These are phyloP conservation scores for Carpatolechia fugitivella DNA, from an alignment of 2,888 invertebrate genomes.

Conservation along the genomic window DNA sequence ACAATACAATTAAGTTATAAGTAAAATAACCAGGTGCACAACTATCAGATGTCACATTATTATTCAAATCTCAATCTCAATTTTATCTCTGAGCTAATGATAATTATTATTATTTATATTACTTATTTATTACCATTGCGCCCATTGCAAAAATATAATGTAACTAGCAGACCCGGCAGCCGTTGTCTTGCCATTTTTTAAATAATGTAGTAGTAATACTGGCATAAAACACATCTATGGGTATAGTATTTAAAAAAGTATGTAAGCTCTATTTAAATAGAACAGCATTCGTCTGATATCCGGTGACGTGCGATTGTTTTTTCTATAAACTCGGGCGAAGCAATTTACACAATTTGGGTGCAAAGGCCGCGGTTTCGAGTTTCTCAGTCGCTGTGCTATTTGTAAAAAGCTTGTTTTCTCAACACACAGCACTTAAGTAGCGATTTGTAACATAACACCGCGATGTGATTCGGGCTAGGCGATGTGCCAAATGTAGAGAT, in stretches of 20 bases:
- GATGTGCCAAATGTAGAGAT: constrained; percentile 55
- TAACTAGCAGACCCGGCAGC: no score
- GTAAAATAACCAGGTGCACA: constrained; percentile 36
- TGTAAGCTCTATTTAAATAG: constrained; percentile 28
- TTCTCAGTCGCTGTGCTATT: constrained; percentile 62
- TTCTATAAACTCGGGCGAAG: constrained; percentile 68
- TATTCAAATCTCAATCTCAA: constrained; percentile 34
- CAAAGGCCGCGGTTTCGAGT: constrained; percentile 64
- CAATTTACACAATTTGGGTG: constrained; percentile 70
- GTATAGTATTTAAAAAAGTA: neutral
- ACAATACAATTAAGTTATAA: neutral
- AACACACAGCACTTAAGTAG: constrained; percentile 71
- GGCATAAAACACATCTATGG: neutral
- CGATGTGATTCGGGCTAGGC: constrained; percentile 58
- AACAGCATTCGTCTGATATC: constrained; percentile 39
- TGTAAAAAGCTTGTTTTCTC: constrained; percentile 76
- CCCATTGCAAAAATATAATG: no score
- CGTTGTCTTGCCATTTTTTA: no score
- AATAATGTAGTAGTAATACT: no score
- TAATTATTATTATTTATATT: no score
- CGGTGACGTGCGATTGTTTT: constrained; percentile 52
- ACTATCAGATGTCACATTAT: constrained; percentile 46
- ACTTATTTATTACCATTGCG: no score
- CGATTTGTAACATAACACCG: constrained; percentile 62
- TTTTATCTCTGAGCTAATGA: no score